These are phyloP conservation scores for Pseudochirops corinnae DNA, from an alignment of 2,797 vertebrate species.

Conservation along the genomic window DNA sequence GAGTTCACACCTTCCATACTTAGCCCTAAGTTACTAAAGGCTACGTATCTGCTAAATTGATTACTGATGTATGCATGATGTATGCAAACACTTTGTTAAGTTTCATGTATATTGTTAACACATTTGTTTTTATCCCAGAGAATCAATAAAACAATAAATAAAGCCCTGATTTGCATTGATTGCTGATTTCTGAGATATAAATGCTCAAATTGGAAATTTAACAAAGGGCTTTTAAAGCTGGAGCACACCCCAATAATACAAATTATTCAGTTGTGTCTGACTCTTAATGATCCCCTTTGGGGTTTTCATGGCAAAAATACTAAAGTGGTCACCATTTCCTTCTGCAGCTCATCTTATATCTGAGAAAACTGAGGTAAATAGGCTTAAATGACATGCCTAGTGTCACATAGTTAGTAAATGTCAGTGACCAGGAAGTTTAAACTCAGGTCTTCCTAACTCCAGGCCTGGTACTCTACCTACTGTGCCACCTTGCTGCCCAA, in stretches of 20 bases:
- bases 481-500: not conserved
- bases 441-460: not conserved
- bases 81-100: not conserved
- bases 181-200: not conserved
- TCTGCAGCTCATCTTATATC: not conserved
- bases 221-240: not conserved
- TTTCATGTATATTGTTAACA: not conserved
- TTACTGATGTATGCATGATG: not conserved
- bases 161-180: not conserved
- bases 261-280: not conserved
- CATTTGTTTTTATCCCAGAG: not conserved
- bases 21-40: too few species aligned
- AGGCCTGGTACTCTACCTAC: not conserved
- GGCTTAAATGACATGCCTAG: not conserved
- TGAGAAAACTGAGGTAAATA: not conserved
- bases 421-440: not conserved
- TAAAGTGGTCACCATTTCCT: not conserved
- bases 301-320: not conserved
- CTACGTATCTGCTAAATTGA: too few species aligned
- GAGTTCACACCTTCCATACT: too few species aligned
- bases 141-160: not conserved
- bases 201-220: not conserved
- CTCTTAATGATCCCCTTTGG: not conserved
- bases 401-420: not conserved
- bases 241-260: not conserved